Evolutionary conservation across 2,797 vertebrate genomes (phyloP).

Genomic region (Danio tinwini): DNA sequence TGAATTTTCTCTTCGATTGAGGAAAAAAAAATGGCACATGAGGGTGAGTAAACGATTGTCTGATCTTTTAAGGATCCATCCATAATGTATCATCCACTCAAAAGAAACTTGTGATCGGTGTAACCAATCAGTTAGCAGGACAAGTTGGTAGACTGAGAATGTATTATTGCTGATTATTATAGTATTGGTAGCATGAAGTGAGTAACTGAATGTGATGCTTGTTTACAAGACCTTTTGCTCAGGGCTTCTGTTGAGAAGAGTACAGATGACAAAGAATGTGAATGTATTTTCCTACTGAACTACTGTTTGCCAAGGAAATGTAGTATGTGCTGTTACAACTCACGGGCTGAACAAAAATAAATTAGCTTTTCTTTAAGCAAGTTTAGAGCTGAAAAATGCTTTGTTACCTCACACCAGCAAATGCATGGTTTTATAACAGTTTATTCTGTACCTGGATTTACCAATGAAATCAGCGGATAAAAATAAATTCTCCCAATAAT

Average conservation of each 20-base stretch:
- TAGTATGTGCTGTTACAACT: slow-evolving; percentile 22
- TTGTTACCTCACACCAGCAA: slow-evolving; percentile 29
- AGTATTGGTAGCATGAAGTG: slow-evolving; percentile 45
- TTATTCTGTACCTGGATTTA: slow-evolving; percentile 11
- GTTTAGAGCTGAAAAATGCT: slow-evolving; percentile 16
- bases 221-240: slow-evolving; percentile 79
- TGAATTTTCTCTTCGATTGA: background rate
- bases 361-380: background rate
- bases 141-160: slow-evolving; percentile 41
- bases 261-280: slow-evolving; percentile 73
- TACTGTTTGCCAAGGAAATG: slow-evolving; percentile 30
- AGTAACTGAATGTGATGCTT: slow-evolving; percentile 69
- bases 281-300: background rate
- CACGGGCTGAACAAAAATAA: background rate
- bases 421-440: slow-evolving; percentile 8
- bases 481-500: slow-evolving; percentile 24
- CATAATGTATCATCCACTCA: slow-evolving; percentile 6
- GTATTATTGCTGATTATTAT: slow-evolving; percentile 32
- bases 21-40: background rate
- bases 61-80: background rate
- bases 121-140: slow-evolving; percentile 17
- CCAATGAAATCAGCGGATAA: background rate
- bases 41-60: background rate
- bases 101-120: slow-evolving; percentile 7
- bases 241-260: slow-evolving; percentile 76